Base-by-base conservation (phyloP, 2,888 invertebrate genomes). In the Apotomis turbidana region DNA sequence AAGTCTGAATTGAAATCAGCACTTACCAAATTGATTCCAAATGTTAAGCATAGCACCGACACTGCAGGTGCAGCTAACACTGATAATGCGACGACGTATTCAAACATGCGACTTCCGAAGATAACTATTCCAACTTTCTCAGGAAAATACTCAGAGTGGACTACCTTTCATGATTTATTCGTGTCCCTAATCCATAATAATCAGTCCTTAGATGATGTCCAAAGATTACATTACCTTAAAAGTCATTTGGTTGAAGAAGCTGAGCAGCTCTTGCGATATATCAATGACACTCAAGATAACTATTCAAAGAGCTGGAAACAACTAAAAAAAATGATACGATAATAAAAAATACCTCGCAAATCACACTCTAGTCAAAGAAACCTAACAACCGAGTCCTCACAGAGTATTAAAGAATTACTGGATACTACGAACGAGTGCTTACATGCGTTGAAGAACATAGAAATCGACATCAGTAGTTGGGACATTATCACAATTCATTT, bases 361-460 rank as follows among this genome's bases (percentile, higher is more conserved):
- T 12, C 8, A 10, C 41, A 64, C 36, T 3, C 15, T 64, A 62
- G 62, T 51, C 62, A 62, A 36, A 27, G 36, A 12, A 64, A 44
- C 38, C 3, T 64, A 0, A 5, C 9, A 0, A 54, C 54, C 0
- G 64, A 64, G n/a, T 64, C 64, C 4, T 13, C 64, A 15, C 10
- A 10, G 4, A 41, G 9, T 0, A 4, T 64, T 5, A 64, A 64
- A 44, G 54, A 64, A n/a, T 12, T 64, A 13, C 15, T 64, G 41
- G 64, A 64, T 38, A 64, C 64, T 0, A 64, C 64, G 3, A 54
- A 55, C 15, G 64, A 64, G 12, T 55, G 64, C n/a, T 41, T 63
- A 41, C 3, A 54, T 2, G 52, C 63, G 3, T 41, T 59, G n/a
- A n/a, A 41, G 41, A 41, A 59, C 59, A 8, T 46, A 9, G 46